A percentile compares a stretch with the other conserved stretches of the same genome.
phyloP scores from a whole-genome alignment of 2,797 vertebrate species.

The Eutrigla gurnardus region DNA sequence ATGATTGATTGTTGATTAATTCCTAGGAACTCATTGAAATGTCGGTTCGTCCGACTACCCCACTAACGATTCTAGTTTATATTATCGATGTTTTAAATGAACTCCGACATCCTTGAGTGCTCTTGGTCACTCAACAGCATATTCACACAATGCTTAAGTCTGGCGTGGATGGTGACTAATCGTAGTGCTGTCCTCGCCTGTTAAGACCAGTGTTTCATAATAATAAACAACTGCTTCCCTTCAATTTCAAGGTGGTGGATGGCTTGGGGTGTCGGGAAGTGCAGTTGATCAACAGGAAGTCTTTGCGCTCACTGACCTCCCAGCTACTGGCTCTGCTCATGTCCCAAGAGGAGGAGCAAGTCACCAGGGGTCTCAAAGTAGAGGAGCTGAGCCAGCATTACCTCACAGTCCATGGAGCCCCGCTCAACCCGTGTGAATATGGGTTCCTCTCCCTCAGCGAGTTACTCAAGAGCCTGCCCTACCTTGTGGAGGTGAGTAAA shows the following conservation, averaged over 20 bases:
- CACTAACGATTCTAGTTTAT: neutral
- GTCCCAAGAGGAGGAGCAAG: constrained; percentile 88
- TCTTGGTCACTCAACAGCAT: no score
- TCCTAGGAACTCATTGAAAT: neutral
- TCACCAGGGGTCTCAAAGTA: constrained; percentile 80
- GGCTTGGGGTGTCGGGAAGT: constrained; percentile 88
- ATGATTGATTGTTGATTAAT: neutral
- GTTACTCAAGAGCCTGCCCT: constrained; percentile 94
- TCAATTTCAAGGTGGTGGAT: constrained; percentile 86
- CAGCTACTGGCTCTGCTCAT: constrained; percentile 94
- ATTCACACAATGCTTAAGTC: neutral
- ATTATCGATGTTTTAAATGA: neutral
- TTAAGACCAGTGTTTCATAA: neutral
- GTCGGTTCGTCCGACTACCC: neutral
- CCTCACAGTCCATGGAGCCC: constrained; percentile 76
- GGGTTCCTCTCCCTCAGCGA: constrained; percentile 96
- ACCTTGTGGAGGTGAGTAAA: constrained; percentile 90
- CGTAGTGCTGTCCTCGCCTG: neutral
- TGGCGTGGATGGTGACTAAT: neutral
- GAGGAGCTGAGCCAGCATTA: constrained; percentile 89
- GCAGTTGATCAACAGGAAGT: constrained; percentile 96
- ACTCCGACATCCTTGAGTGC: neutral
- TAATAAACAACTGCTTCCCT: neutral
- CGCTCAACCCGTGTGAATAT: constrained; percentile 97
- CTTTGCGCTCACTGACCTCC: constrained; percentile 91